These are phyloP conservation scores for Lampris megalopsis DNA, from an alignment of 2,113 vertebrate species.

Conservation along the genomic window DNA sequence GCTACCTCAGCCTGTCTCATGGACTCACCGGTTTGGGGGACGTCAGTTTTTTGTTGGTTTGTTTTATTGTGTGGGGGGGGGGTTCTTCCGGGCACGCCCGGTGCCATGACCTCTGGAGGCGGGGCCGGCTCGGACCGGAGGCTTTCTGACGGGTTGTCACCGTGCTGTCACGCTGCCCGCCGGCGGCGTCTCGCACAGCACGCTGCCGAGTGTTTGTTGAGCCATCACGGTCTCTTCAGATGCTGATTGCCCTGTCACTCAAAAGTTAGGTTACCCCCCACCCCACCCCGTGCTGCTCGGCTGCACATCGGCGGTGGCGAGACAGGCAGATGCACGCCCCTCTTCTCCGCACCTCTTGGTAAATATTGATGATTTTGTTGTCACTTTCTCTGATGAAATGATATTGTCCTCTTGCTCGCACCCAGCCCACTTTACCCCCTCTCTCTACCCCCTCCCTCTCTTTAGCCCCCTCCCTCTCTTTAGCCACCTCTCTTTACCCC, in stretches of 20 bases:
- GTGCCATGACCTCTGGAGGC: neutral
- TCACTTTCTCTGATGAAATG: slow-evolving; percentile 50
- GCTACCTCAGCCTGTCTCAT: slow-evolving; percentile 63
- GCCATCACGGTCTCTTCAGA: neutral
- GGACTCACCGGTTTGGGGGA: slow-evolving; percentile 8
- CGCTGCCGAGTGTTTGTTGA: slow-evolving; percentile 1
- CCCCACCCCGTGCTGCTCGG: neutral
- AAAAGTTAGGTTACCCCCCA: neutral
- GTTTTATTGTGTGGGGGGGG: too few relatives aligned
- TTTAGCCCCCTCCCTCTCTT: too few relatives aligned
- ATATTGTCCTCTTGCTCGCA: neutral
- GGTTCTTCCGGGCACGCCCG: too few relatives aligned
- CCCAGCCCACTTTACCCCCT: slow-evolving; percentile 23
- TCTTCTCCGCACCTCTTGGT: neutral
- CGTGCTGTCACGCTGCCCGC: neutral
- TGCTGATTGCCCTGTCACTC: slow-evolving; percentile 53
- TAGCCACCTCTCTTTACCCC: too few relatives aligned
- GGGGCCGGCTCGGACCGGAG: neutral
- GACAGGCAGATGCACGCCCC: neutral
- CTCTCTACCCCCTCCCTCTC: neutral
- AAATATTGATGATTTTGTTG: slow-evolving; percentile 33
- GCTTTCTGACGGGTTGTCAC: neutral
- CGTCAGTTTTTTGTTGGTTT: too few relatives aligned
- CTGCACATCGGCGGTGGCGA: too few relatives aligned
- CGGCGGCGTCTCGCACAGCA: neutral